phyloP scores from a whole-genome alignment of 2,888 invertebrate species.

The Heteropelma amictum region DNA sequence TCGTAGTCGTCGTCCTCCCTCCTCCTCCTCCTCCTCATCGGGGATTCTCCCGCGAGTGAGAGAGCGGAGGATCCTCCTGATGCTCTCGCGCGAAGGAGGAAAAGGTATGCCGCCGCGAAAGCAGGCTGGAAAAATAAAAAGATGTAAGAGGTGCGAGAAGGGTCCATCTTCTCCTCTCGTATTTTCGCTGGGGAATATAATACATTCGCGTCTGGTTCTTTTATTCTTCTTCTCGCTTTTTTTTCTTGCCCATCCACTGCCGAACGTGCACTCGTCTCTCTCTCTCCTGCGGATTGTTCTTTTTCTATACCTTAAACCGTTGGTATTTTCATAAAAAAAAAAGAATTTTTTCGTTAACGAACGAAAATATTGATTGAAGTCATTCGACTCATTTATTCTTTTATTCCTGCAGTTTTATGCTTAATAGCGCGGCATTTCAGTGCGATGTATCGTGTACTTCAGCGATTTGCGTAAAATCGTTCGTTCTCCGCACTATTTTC shows the following conservation, averaged over 20 bases:
- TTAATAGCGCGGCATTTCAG: neutral
- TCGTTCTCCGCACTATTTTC: slow-evolving; percentile 41
- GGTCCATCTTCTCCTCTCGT: slow-evolving; percentile 51
- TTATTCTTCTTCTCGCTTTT: slow-evolving; percentile 4
- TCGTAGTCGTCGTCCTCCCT: too few relatives aligned
- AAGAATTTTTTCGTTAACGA: too few relatives aligned
- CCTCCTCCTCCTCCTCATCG: too few relatives aligned
- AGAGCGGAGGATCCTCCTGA: neutral
- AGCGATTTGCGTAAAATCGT: slow-evolving; percentile 1
- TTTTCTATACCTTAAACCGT: neutral
- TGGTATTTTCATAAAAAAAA: too few relatives aligned
- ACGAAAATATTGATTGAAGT: too few relatives aligned
- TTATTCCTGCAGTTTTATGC: neutral
- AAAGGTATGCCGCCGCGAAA: slow-evolving; percentile 28
- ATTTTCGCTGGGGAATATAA: slow-evolving; percentile 54
- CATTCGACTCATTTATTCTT: too few relatives aligned
- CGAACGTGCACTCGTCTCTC: neutral
- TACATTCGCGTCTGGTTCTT: slow-evolving; percentile 46
- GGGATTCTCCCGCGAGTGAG: too few relatives aligned
- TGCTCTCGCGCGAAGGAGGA: slow-evolving; percentile 11
- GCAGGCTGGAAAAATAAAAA: slow-evolving; percentile 38
- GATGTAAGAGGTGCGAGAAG: slow-evolving; percentile 52
- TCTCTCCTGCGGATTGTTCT: neutral
- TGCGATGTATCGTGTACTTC: neutral
- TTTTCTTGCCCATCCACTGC: neutral